These are phyloP conservation scores for Sceloporus tristichus DNA, from an alignment of 2,113 vertebrate species.

Conservation along the genomic window DNA sequence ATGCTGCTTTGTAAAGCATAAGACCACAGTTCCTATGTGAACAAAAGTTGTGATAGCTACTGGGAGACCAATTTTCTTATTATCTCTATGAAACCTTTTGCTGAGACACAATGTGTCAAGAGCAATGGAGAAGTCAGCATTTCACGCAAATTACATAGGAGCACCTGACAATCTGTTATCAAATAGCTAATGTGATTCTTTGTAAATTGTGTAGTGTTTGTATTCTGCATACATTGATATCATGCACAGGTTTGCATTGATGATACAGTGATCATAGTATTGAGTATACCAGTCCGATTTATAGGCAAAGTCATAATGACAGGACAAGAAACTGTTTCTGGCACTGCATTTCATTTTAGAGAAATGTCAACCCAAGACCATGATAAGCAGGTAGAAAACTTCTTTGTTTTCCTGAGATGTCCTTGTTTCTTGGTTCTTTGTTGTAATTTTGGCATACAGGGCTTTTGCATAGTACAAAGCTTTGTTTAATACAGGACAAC, in stretches of 20 bases:
- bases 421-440: accelerated
- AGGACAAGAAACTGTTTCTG: background rate
- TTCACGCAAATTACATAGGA: background rate
- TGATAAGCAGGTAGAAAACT: background rate
- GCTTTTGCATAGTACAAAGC: slow-evolving; percentile 37
- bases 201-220: background rate
- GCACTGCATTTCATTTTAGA: background rate
- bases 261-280: background rate
- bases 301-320: background rate
- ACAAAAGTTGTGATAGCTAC: background rate
- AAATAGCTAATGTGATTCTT: background rate
- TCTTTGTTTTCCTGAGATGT: background rate
- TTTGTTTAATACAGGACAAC: slow-evolving; percentile 22
- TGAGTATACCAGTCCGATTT: background rate
- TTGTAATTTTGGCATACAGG: slow-evolving; percentile 11
- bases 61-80: background rate
- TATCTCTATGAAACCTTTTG: slow-evolving; percentile 31
- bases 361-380: too few relatives aligned
- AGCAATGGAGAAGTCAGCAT: slow-evolving; percentile 2
- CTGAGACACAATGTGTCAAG: background rate
- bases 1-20: slow-evolving; percentile 15
- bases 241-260: background rate
- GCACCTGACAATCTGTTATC: background rate
- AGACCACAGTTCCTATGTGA: background rate
- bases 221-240: background rate